Percentiles rank a stretch among this genome's conserved stretches.
phyloP scores from a whole-genome alignment of 2,113 vertebrate species.

The Sarotherodon lohbergeri region DNA sequence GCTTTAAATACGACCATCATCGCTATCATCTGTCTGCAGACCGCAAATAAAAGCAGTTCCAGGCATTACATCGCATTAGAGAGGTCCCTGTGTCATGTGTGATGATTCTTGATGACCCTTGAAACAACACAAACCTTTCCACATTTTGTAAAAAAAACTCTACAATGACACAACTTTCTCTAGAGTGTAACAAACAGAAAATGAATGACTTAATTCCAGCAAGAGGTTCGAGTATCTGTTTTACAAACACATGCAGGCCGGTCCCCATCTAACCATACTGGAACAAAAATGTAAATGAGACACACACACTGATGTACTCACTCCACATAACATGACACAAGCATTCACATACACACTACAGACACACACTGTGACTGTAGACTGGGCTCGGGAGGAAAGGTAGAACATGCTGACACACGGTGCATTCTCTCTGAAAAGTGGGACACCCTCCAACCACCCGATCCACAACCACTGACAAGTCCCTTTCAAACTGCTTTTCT shows the following conservation, averaged over 20 bases:
- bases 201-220: conserved; percentile 50
- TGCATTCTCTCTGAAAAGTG: conserved; percentile 58
- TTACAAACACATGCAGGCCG: neutral
- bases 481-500: conserved; percentile 68
- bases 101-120: neutral
- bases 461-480: conserved; percentile 58
- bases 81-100: neutral
- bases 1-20: neutral
- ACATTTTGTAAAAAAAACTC: neutral
- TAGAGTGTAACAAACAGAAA: conserved; percentile 27
- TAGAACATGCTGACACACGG: conserved; percentile 45
- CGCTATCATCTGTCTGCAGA: neutral
- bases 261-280: neutral
- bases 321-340: neutral
- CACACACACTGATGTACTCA: neutral
- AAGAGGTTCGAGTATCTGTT: neutral
- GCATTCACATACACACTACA: neutral
- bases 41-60: neutral
- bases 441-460: conserved; percentile 62
- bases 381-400: neutral
- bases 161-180: conserved; percentile 30
- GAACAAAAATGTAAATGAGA: neutral
- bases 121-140: neutral
- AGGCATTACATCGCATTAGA: neutral
- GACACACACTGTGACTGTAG: neutral